phyloP scores from a whole-genome alignment of 1,140 invertebrate species.

The Sitobion miscanthi region DNA sequence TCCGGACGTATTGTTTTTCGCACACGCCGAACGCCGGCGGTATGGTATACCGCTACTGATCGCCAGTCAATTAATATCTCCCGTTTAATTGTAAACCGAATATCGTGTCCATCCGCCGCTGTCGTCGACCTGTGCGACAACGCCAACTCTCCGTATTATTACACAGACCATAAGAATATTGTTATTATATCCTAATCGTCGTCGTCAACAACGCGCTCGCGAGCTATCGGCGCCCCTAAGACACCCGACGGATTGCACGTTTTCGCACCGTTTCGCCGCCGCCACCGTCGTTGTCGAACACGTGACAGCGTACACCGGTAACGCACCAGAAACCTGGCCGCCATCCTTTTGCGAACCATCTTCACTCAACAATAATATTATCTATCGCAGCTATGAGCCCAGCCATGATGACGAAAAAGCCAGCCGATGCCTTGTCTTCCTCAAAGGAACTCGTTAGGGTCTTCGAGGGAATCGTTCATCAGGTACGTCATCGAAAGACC shows the following conservation, averaged over 20 bases:
- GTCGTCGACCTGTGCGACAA: too few relatives aligned
- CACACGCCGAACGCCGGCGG: not conserved
- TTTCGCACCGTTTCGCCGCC: not conserved
- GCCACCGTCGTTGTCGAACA: slow-evolving; percentile 7
- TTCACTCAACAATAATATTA: not conserved
- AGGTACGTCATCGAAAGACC: not conserved
- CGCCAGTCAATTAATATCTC: not conserved
- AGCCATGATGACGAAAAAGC: slow-evolving; percentile 42
- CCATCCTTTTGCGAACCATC: not conserved
- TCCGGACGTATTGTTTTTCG: slow-evolving; percentile 18
- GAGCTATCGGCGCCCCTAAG: not conserved
- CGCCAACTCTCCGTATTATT: not conserved
- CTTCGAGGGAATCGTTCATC: slow-evolving; percentile 41
- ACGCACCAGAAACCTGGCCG: slow-evolving; percentile 33
- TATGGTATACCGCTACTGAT: not conserved
- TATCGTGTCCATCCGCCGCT: not conserved
- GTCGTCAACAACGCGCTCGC: slow-evolving; percentile 23
- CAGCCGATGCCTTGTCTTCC: slow-evolving; percentile 21
- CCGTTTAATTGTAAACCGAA: not conserved
- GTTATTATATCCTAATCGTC: not conserved
- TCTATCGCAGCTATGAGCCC: not conserved
- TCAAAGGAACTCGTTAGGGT: slow-evolving; percentile 45
- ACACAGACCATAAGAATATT: not conserved
- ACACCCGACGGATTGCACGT: not conserved
- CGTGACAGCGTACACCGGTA: slow-evolving; percentile 12